Evolutionary conservation across 2,113 vertebrate genomes (phyloP).

Genomic region (Benitochromis conjunctus): DNA sequence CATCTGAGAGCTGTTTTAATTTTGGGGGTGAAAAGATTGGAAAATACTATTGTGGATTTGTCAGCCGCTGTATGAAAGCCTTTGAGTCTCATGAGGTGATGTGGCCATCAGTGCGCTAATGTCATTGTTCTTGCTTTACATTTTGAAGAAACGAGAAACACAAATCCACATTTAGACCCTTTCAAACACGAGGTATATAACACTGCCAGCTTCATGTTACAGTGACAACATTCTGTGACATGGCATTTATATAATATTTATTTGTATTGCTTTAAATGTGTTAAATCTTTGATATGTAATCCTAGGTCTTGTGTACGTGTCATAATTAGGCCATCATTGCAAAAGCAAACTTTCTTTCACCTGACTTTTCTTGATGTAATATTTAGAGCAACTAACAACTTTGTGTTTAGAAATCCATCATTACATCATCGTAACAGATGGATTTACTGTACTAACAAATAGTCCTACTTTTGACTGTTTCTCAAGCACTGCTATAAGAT

Average conservation of each 20-base stretch:
- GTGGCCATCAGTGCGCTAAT: neutral
- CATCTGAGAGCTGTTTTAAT: constrained; percentile 8
- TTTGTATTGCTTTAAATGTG: neutral
- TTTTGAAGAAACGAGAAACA: neutral
- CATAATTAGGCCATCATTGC: neutral
- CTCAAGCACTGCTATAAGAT: neutral
- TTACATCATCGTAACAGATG: neutral
- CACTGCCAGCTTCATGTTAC: neutral
- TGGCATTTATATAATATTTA: neutral
- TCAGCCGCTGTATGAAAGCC: neutral
- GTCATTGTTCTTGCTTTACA: neutral
- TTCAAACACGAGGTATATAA: neutral
- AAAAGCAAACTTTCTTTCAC: neutral
- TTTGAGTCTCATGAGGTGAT: neutral
- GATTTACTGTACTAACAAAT: neutral
- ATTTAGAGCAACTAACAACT: neutral
- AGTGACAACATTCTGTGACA: neutral
- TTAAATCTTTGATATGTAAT: neutral
- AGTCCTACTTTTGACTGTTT: neutral
- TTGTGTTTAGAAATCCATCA: neutral
- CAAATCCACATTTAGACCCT: neutral
- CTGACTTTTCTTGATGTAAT: accelerated
- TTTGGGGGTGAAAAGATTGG: neutral
- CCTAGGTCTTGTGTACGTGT: neutral
- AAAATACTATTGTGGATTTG: neutral